These are phyloP conservation scores for Heliconius charithonia DNA, from an alignment of 2,888 invertebrate genomes.

Conservation along the genomic window DNA sequence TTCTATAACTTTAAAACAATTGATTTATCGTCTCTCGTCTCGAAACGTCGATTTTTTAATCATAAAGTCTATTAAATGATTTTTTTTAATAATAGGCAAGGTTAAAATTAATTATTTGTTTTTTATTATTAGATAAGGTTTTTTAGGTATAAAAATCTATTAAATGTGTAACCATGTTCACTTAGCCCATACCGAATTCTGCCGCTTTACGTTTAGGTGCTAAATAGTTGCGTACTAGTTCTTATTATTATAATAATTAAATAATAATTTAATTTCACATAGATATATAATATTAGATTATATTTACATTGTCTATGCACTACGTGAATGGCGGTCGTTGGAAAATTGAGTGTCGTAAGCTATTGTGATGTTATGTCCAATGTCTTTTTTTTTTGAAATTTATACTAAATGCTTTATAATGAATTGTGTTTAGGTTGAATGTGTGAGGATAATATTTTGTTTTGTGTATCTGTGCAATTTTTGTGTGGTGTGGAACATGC, in stretches of 20 bases:
- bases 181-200: background rate
- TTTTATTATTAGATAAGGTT: too few relatives aligned
- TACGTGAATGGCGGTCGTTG: background rate
- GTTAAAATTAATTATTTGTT: too few relatives aligned
- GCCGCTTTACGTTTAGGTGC: background rate
- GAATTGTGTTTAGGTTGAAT: background rate
- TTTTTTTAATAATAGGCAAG: too few relatives aligned
- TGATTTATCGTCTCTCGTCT: too few relatives aligned
- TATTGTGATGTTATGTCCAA: conserved; percentile 23
- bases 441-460: background rate
- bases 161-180: background rate
- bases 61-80: background rate
- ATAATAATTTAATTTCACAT: conserved; percentile 5
- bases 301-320: conserved; percentile 14
- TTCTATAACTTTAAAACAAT: too few relatives aligned
- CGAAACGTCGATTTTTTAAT: too few relatives aligned
- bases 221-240: conserved; percentile 7
- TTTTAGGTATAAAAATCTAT: background rate
- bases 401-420: conserved; percentile 33
- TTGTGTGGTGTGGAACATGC: background rate
- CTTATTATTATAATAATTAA: background rate
- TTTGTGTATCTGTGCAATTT: background rate
- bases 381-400: background rate
- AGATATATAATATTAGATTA: conserved; percentile 9
- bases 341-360: conserved; percentile 3